Evolutionary conservation across 2,888 invertebrate genomes (phyloP).

Genomic region (Choristoneura rosaceana): DNA sequence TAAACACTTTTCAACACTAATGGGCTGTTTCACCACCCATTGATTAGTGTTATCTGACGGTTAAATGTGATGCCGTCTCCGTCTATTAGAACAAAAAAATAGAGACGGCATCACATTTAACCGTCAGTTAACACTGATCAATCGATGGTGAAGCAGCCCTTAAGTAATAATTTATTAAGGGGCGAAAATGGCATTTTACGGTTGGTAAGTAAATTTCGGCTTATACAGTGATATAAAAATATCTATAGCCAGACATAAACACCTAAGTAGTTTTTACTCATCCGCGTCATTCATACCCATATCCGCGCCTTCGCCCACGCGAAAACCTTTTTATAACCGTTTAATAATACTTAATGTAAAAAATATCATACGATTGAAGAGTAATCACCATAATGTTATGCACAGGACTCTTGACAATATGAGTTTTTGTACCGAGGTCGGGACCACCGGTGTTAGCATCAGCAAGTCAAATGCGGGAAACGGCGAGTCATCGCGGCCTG

Average conservation of each 20-base stretch:
- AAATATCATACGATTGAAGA: constrained; percentile 42
- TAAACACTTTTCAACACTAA: too few species aligned
- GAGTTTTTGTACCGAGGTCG: constrained; percentile 58
- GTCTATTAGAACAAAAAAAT: too few species aligned
- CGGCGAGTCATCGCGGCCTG: constrained; percentile 66
- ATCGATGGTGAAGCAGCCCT: too few species aligned
- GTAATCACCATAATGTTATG: constrained; percentile 56
- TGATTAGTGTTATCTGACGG: too few species aligned
- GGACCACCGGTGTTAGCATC: constrained; percentile 77
- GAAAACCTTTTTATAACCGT: constrained; percentile 28
- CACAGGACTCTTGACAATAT: constrained; percentile 53
- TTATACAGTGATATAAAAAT: too few species aligned
- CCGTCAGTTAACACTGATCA: too few species aligned
- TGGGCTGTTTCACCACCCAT: too few species aligned
- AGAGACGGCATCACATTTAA: too few species aligned
- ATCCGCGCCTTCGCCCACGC: neutral
- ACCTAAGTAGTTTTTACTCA: neutral
- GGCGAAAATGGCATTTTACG: too few species aligned
- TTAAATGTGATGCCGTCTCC: too few species aligned
- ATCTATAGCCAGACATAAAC: neutral
- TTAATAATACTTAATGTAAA: constrained; percentile 43
- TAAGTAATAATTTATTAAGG: too few species aligned
- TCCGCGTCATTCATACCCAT: neutral
- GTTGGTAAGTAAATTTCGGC: too few species aligned
- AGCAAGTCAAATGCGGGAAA: constrained; percentile 74